Percentiles rank a stretch among this genome's conserved stretches.
These are phyloP conservation scores for Columba guinea DNA, from an alignment of 2,797 vertebrate genomes.

Conservation along the genomic window DNA sequence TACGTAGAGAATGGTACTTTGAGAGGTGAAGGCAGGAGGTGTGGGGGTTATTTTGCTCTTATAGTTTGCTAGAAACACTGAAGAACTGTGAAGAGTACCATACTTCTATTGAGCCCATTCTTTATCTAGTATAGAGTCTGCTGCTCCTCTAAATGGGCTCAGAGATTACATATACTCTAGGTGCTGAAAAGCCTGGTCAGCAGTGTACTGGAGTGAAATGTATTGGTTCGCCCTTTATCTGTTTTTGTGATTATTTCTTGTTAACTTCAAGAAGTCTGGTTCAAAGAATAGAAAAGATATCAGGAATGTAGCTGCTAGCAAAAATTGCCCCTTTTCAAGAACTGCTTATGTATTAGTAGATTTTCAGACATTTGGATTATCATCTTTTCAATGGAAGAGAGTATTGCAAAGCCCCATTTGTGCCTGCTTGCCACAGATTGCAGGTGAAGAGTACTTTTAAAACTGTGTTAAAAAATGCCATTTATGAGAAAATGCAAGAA, in stretches of 20 bases:
- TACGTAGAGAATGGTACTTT: neutral
- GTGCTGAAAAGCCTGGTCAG: neutral
- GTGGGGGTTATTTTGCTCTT: neutral
- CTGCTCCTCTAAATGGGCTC: neutral
- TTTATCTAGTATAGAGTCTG: neutral
- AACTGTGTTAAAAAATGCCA: neutral
- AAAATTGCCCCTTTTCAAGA: neutral
- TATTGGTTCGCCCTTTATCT: neutral
- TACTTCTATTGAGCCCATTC: neutral
- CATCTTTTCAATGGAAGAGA: neutral
- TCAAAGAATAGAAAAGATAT: neutral
- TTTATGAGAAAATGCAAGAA: neutral
- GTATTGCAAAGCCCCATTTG: neutral
- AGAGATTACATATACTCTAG: neutral
- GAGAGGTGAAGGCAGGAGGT: neutral
- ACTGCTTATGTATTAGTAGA: neutral
- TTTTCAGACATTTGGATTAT: neutral
- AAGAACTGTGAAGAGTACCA: neutral
- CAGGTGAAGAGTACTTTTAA: neutral
- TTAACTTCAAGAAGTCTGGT: neutral
- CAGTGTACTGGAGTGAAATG: neutral
- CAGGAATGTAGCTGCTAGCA: neutral
- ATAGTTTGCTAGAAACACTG: neutral
- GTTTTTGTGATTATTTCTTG: neutral
- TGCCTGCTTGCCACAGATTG: neutral